Percentiles rank a stretch among this genome's conserved stretches.
Conservation (phyloP, 2,797 vertebrate species). For the Tolypeutes matacus region DNA sequence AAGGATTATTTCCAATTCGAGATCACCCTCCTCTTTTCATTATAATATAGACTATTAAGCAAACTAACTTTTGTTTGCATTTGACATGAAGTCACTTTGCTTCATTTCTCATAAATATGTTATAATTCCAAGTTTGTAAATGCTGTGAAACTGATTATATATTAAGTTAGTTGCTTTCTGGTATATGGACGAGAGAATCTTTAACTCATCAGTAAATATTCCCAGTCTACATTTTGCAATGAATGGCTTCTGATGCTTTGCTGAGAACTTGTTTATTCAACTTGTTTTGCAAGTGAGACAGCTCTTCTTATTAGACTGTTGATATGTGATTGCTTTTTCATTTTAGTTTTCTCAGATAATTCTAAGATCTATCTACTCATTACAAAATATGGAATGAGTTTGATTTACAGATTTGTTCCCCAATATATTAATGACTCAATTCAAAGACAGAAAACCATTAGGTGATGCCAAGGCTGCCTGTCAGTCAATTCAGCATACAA, state of each 20-base stretch:
- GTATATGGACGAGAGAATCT: not conserved
- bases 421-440: not conserved
- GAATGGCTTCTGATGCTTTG: not conserved
- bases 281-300: not conserved
- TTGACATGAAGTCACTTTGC: not conserved
- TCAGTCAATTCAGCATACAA: not conserved
- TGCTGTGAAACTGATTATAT: not conserved
- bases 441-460: conserved; percentile 38
- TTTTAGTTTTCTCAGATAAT: conserved; percentile 56
- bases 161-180: conserved; percentile 46
- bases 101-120: conserved; percentile 15
- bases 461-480: not conserved
- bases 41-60: not conserved
- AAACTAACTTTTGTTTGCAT: not conserved
- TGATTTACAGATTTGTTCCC: conserved; percentile 2
- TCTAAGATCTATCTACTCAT: conserved; percentile 15
- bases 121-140: not conserved
- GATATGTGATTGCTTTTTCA: not conserved
- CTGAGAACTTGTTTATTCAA: not conserved
- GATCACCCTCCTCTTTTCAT: not conserved
- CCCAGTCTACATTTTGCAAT: not conserved
- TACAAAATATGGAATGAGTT: not conserved
- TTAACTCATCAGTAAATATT: not conserved
- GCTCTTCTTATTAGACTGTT: not conserved
- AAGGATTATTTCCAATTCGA: not conserved